phyloP scores from a whole-genome alignment of 2,888 invertebrate genomes.

The Thalpophila matura region DNA sequence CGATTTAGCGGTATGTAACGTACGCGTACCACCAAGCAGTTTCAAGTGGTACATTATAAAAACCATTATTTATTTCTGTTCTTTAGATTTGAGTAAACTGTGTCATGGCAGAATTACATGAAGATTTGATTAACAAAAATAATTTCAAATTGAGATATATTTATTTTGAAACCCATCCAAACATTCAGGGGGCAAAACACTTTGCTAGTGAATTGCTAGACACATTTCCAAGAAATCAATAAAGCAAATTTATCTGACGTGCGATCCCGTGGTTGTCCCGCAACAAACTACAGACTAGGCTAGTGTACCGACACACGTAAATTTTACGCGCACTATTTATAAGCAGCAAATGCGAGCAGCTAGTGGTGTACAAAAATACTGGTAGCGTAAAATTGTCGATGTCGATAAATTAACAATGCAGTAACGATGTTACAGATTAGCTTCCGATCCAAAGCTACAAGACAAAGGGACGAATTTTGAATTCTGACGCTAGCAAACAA shows the following conservation, averaged over 20 bases:
- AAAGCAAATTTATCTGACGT: conserved; percentile 48
- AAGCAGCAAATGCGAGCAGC: conserved; percentile 67
- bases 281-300: conserved; percentile 70
- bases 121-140: conserved; percentile 7
- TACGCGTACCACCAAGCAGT: conserved; percentile 26
- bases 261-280: conserved; percentile 50
- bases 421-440: conserved; percentile 1
- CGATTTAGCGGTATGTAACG: conserved; percentile 63
- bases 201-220: conserved; percentile 30
- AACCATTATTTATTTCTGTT: not conserved
- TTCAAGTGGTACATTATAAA: conserved; percentile 26
- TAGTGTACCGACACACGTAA: conserved; percentile 74
- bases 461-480: not conserved
- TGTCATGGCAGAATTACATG: not conserved
- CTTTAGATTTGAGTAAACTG: conserved; percentile 13
- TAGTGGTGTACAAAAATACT: conserved; percentile 71
- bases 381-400: conserved; percentile 63
- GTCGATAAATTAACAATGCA: conserved; percentile 55
- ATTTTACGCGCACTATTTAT: conserved; percentile 81
- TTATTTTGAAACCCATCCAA: conserved; percentile 38
- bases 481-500: conserved; percentile 13
- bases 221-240: conserved; percentile 41
- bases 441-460: not conserved
- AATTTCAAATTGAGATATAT: conserved; percentile 1
- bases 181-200: conserved; percentile 27